Percentiles rank a stretch among this genome's conserved stretches.
Evolutionary conservation across 2,888 invertebrate species (phyloP).

Genomic region (Venusia cambrica): DNA sequence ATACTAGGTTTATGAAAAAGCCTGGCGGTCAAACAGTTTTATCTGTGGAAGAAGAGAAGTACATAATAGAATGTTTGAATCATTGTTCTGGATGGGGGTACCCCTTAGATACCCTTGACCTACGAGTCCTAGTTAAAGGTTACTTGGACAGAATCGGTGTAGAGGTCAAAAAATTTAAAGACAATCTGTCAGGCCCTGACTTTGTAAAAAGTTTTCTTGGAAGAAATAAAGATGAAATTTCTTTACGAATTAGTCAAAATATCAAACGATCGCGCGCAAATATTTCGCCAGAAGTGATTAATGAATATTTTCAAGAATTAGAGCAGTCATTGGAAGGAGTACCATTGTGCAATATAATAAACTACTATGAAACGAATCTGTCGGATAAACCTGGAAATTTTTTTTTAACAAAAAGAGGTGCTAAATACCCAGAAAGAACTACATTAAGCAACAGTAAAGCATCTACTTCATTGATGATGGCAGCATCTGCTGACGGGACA

Average conservation of each 20-base stretch:
- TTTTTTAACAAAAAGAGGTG: constrained; percentile 12
- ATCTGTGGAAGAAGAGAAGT: constrained; percentile 16
- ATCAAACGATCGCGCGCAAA: constrained; percentile 30
- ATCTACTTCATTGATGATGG: constrained; percentile 43
- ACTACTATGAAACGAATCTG: constrained; percentile 23
- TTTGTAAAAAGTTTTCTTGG: constrained; percentile 28
- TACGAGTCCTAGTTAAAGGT: constrained; percentile 23
- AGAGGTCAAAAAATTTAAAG: constrained; percentile 21
- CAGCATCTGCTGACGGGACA: constrained; percentile 41
- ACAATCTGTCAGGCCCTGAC: constrained; percentile 30
- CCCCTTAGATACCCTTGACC: constrained; percentile 23
- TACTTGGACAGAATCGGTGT: constrained; percentile 25
- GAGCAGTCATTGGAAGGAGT: constrained; percentile 3
- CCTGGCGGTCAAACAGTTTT: constrained; percentile 25
- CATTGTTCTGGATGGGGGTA: constrained; percentile 29
- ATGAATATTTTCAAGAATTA: constrained; percentile 1
- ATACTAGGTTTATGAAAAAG: too few species aligned
- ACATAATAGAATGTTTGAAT: constrained; percentile 27
- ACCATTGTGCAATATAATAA: constrained; percentile 14
- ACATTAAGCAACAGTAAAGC: constrained; percentile 20
- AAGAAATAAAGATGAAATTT: constrained; percentile 29
- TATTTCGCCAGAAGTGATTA: constrained; percentile 24
- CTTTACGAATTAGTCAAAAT: constrained; percentile 31
- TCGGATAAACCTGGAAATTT: constrained; percentile 17
- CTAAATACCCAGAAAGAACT: constrained; percentile 20